Evolutionary conservation across 2,797 vertebrate genomes (phyloP), one percentile per base, ranked within the genome.

Genomic region (Onychomys arenicola): DNA sequence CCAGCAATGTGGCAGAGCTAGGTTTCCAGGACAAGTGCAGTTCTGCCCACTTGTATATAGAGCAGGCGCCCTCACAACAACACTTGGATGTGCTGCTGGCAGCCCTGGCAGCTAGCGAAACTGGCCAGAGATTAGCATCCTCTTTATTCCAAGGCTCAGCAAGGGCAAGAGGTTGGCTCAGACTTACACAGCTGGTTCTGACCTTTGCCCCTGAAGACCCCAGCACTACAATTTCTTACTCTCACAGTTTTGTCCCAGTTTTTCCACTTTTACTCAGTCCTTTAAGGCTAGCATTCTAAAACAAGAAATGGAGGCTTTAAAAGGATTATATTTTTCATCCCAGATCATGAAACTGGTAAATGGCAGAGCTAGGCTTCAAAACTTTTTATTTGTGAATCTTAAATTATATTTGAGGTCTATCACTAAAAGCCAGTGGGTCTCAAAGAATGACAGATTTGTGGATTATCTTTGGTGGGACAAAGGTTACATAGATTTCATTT

Each of bases 311-410:
- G 67, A 90, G 57, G 80, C 37, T 96, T 88, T 82, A 37, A 40
- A 86, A 75, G 75, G 82, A 89, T 97, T 80, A 49, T 0, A 2
- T 40, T 82, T 57, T 46, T 27, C 40, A 19, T 8, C 27, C 14
- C 90, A 92, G 89, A 93, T 90, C 93, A 86, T 71, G 83, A 78
- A 94, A 92, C 81, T 91, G 80, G 46, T 95, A 84, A 93, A 92
- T 16, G 52, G 40, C 32, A 93, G 86, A 94, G 32, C 75, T 57
- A 69, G 63, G 57, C n/a, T 90, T 59, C 63, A 88, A 90, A 92
- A 87, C 90, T n/a, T 37, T 19, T 25, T 49, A 57, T 92, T 93
- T 87, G 65, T 77, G 34, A 34, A 32, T 76, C 19, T 46, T 37
- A 49, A 46, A 92, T 83, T 14, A 71, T 65, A 85, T 25, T 65